Evolutionary conservation across 1,140 invertebrate species (phyloP).

Genomic region (Apis laboriosa): DNA sequence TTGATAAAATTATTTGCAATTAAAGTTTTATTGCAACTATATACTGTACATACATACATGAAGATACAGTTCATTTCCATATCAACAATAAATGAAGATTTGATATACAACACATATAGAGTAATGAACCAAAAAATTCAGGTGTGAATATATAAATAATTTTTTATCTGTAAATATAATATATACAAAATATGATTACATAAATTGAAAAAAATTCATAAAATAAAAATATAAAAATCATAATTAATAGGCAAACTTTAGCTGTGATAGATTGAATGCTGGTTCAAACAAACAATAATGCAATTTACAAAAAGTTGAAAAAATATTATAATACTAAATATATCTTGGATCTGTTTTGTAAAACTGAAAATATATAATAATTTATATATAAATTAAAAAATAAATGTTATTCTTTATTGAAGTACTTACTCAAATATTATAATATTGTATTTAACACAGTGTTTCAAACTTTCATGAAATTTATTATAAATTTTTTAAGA

Average conservation of each 20-base stretch:
- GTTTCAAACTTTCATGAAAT: constrained; percentile 49
- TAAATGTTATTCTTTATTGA: neutral
- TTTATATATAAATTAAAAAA: neutral
- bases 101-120: constrained; percentile 79
- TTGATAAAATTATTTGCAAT: neutral
- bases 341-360: constrained; percentile 60
- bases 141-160: constrained; percentile 73
- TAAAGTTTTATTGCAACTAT: neutral
- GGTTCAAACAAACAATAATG: constrained; percentile 80
- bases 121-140: constrained; percentile 77
- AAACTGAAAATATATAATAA: constrained; percentile 58
- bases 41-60: constrained; percentile 71
- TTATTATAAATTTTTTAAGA: neutral
- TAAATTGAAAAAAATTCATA: neutral
- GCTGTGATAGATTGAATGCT: constrained; percentile 80
- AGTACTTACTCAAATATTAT: constrained; percentile 63
- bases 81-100: constrained; percentile 82
- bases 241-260: constrained; percentile 58
- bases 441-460: constrained; percentile 57
- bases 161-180: constrained; percentile 58
- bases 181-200: neutral
- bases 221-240: neutral
- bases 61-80: constrained; percentile 80
- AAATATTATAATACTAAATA: constrained; percentile 79
- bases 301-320: constrained; percentile 80